Conservation (phyloP, 2,888 invertebrate genomes). For the Smittia sp. region DNA sequence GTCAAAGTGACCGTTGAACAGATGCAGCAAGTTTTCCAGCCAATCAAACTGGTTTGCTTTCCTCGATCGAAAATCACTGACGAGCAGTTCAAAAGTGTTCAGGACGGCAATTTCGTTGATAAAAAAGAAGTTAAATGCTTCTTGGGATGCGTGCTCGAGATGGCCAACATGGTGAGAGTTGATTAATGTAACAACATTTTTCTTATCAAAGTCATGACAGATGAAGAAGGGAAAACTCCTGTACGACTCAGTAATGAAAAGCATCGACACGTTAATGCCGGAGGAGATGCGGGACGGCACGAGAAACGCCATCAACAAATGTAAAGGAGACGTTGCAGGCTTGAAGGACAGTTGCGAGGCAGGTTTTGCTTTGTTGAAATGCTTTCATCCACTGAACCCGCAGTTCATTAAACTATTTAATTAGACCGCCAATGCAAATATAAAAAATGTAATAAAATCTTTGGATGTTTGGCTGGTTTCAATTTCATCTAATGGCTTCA, state of each 20-base stretch:
- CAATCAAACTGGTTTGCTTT: neutral
- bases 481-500: too few relatives aligned
- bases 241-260: neutral
- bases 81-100: neutral
- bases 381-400: neutral
- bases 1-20: neutral
- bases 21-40: neutral
- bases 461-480: too few relatives aligned
- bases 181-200: neutral
- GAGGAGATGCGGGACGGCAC: neutral
- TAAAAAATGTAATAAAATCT: neutral
- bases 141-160: neutral
- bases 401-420: neutral
- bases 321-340: neutral
- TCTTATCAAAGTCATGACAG: neutral
- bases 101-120: neutral
- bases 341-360: conserved; percentile 10
- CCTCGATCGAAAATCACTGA: neutral
- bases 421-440: neutral
- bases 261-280: neutral
- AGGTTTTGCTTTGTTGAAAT: neutral
- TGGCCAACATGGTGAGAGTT: neutral
- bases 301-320: neutral
- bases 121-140: neutral
- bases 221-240: conserved; percentile 5